Conservation (phyloP, 2,888 invertebrate genomes). For the Cylloceria caligata region DNA sequence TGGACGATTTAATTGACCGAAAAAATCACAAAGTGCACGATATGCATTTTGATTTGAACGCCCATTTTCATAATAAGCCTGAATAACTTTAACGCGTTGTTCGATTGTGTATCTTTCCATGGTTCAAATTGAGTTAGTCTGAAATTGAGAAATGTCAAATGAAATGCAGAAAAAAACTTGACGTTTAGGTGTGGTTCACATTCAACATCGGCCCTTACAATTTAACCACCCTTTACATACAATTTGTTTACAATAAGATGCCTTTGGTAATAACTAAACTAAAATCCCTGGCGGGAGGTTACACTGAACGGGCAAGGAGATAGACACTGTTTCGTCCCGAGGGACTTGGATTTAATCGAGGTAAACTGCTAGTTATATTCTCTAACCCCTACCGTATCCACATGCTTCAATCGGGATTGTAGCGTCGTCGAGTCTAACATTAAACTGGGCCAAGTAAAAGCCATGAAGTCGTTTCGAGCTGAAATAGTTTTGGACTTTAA, state of each 20-base stretch:
- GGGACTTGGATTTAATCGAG: constrained; percentile 60
- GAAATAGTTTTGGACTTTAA: neutral
- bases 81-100: too few relatives aligned
- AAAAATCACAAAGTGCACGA: too few relatives aligned
- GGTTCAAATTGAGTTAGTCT: too few relatives aligned
- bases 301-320: constrained; percentile 21
- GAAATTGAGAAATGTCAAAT: too few relatives aligned
- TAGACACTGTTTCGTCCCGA: constrained; percentile 43
- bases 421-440: constrained; percentile 23
- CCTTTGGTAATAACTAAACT: neutral
- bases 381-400: constrained; percentile 1
- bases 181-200: too few relatives aligned
- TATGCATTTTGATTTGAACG: too few relatives aligned
- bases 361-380: constrained; percentile 55
- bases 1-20: too few relatives aligned
- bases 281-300: constrained; percentile 13
- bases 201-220: too few relatives aligned
- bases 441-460: constrained; percentile 43
- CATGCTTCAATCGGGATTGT: constrained; percentile 12
- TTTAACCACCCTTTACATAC: neutral
- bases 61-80: too few relatives aligned
- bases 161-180: too few relatives aligned
- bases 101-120: too few relatives aligned
- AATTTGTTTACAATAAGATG: neutral
- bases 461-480: constrained; percentile 38